Percentiles rank a stretch among this genome's conserved stretches.
These are phyloP conservation scores for Micronycteris hirsuta DNA, from an alignment of 2,113 vertebrate genomes.

Conservation along the genomic window DNA sequence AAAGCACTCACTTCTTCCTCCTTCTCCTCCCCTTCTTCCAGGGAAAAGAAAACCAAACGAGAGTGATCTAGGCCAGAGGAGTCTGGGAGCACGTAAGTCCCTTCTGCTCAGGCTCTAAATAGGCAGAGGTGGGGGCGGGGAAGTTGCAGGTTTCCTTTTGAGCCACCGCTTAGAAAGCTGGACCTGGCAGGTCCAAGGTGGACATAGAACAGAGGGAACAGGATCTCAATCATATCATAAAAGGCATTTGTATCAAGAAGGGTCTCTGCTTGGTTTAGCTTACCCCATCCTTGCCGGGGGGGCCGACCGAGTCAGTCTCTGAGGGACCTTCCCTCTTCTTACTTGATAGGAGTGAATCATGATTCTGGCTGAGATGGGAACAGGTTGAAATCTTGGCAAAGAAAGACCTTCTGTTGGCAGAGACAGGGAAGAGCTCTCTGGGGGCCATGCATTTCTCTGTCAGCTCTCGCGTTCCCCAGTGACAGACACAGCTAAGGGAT, in stretches of 20 bases:
- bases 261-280: neutral
- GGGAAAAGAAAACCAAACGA: neutral
- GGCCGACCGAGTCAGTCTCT: neutral
- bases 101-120: neutral
- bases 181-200: neutral
- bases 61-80: neutral
- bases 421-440: neutral
- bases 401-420: neutral
- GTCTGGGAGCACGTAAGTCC: neutral
- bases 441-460: neutral
- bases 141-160: neutral
- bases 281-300: neutral
- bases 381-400: slow-evolving; percentile 10
- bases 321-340: neutral
- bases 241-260: neutral
- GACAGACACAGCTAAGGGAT: slow-evolving; percentile 32
- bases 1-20: neutral
- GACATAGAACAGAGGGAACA: neutral
- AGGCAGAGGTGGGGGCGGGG: neutral
- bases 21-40: neutral
- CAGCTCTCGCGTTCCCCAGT: neutral
- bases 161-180: neutral
- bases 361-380: slow-evolving; percentile 6
- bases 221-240: neutral
- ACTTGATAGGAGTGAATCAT: neutral